Evolutionary conservation across 53 echinoderm and acorn worm genomes (phyloP).

Genomic region (Mesocentrotus franciscanus): DNA sequence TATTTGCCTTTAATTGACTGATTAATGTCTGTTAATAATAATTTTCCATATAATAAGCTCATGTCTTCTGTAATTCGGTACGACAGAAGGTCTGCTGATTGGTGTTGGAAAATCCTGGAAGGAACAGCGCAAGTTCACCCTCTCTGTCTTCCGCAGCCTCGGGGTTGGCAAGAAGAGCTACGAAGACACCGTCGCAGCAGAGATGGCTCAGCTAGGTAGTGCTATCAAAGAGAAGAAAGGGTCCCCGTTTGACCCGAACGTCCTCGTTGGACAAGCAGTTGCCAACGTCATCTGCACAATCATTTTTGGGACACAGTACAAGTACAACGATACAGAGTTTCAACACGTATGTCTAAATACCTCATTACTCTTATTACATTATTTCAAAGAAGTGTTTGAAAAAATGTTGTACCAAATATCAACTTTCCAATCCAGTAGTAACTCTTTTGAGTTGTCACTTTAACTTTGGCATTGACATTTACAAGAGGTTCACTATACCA

Average conservation of each 20-base stretch:
- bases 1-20: background rate
- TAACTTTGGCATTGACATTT: no score
- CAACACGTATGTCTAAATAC: background rate
- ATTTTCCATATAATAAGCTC: no score
- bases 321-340: background rate
- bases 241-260: background rate
- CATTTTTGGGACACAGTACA: background rate
- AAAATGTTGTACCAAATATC: no score
- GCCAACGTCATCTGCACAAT: background rate
- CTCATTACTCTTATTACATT: no score
- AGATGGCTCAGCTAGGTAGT: background rate
- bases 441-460: no score
- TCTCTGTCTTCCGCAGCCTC: background rate
- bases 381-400: no score
- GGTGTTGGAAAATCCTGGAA: background rate
- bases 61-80: background rate
- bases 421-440: no score
- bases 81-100: background rate
- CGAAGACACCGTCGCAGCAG: background rate
- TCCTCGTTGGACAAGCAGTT: background rate
- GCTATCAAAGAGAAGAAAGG: background rate
- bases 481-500: no score
- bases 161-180: conserved; percentile 12
- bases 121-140: background rate
- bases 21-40: background rate